phyloP scores from a whole-genome alignment of 2,113 vertebrate genomes.

The Cyprinus carpio region DNA sequence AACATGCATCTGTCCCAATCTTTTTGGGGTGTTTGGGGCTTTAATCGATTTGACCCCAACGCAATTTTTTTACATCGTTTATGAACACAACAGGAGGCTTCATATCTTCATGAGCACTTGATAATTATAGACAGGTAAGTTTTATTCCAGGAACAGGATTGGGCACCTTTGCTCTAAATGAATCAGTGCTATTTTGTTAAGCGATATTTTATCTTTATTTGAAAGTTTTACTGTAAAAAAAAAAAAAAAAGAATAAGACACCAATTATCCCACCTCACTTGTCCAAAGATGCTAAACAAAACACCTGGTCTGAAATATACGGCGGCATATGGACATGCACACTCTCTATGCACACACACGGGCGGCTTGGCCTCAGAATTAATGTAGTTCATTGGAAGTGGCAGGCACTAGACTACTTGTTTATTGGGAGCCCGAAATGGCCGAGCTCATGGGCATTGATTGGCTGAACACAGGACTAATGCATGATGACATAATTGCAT shows the following conservation, averaged over 20 bases:
- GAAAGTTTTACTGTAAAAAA: background rate
- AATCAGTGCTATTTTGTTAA: background rate
- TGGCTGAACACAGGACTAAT: constrained; percentile 34
- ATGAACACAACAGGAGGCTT: too few relatives aligned
- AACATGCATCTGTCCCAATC: too few relatives aligned
- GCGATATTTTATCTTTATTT: background rate
- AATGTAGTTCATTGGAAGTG: constrained; percentile 15
- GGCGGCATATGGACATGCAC: constrained; percentile 38
- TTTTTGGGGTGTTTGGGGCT: background rate
- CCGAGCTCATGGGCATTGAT: constrained; percentile 18
- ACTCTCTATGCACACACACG: background rate
- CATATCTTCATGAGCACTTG: too few relatives aligned
- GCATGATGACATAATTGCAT: constrained; percentile 36
- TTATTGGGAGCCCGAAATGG: constrained; percentile 14
- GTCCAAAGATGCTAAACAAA: background rate
- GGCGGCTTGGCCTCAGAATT: constrained; percentile 8
- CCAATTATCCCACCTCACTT: background rate
- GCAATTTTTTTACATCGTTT: too few relatives aligned
- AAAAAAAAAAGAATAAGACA: background rate
- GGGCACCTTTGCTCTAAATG: background rate
- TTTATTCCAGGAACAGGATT: background rate
- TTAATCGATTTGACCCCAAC: background rate
- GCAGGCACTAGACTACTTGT: constrained; percentile 36
- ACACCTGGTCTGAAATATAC: background rate
- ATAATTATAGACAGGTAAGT: too few relatives aligned